Evolutionary conservation across 2,797 vertebrate genomes (phyloP).

Genomic region (Melanotaenia nigrans): DNA sequence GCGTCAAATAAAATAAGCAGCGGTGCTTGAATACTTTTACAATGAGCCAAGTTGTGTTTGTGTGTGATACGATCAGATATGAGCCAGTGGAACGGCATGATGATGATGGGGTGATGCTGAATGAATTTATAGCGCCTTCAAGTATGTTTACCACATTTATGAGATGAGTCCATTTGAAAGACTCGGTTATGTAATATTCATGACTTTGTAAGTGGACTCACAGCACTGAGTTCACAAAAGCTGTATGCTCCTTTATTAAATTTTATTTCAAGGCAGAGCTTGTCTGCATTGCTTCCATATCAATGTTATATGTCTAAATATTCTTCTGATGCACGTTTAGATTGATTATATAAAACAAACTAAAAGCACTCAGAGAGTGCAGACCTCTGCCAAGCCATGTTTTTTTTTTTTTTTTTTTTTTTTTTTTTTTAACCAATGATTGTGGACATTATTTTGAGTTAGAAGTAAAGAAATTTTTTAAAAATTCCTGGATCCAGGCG

Average conservation of each 20-base stretch:
- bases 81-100: conserved; percentile 35
- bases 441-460: too few relatives aligned
- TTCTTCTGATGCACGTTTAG: not conserved
- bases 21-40: conserved; percentile 33
- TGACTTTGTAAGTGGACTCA: conserved; percentile 53
- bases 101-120: conserved; percentile 30
- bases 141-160: conserved; percentile 71
- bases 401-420: too few relatives aligned
- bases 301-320: conserved; percentile 1
- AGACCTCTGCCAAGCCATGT: too few relatives aligned
- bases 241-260: conserved; percentile 14
- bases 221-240: conserved; percentile 28
- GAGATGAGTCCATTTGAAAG: conserved; percentile 61
- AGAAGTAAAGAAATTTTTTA: too few relatives aligned
- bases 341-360: conserved; percentile 3
- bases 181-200: conserved; percentile 67
- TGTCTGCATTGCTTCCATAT: conserved; percentile 6
- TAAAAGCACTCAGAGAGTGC: not conserved
- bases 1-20: conserved; percentile 44
- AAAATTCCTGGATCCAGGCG: too few relatives aligned
- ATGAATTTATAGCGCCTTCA: conserved; percentile 56
- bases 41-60: conserved; percentile 30
- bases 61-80: conserved; percentile 15
- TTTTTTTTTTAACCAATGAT: too few relatives aligned
- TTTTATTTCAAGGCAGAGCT: conserved; percentile 26